Conservation (phyloP, 2,888 invertebrate genomes). For the Cryptus viduatorius region DNA sequence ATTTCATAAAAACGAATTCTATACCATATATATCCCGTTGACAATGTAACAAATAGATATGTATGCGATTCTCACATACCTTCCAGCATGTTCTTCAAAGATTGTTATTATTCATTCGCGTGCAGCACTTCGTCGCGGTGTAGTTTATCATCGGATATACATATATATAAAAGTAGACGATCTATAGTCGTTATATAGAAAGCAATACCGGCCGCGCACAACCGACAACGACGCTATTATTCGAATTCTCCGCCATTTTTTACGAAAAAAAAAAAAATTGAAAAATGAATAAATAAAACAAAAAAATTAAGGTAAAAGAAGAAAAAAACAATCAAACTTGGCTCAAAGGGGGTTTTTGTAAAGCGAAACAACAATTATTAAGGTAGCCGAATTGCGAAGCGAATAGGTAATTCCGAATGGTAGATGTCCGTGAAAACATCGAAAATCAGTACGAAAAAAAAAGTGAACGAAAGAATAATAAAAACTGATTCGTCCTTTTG, state of each 20-base stretch:
- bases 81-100: conserved; percentile 12
- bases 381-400: conserved; percentile 68
- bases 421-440: conserved; percentile 14
- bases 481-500: conserved; percentile 51
- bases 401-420: conserved; percentile 41
- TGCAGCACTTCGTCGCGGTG: conserved; percentile 37
- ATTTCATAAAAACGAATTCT: conserved; percentile 7
- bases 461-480: not conserved
- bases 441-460: conserved; percentile 17
- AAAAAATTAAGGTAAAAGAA: conserved; percentile 52
- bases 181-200: conserved; percentile 27
- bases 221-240: conserved; percentile 79
- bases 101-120: not conserved
- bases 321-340: conserved; percentile 81
- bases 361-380: conserved; percentile 67
- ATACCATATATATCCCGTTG: not conserved
- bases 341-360: conserved; percentile 79
- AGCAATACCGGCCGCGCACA: conserved; percentile 80
- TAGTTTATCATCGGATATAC: conserved; percentile 35
- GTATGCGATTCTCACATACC: conserved; percentile 15
- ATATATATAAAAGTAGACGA: conserved; percentile 24
- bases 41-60: conserved; percentile 9
- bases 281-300: conserved; percentile 53
- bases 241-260: conserved; percentile 51
- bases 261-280: conserved; percentile 31